Evolutionary conservation across 2,888 invertebrate species (phyloP), one percentile per base, ranked within the genome.

Genomic region (Itoplectis maculator): DNA sequence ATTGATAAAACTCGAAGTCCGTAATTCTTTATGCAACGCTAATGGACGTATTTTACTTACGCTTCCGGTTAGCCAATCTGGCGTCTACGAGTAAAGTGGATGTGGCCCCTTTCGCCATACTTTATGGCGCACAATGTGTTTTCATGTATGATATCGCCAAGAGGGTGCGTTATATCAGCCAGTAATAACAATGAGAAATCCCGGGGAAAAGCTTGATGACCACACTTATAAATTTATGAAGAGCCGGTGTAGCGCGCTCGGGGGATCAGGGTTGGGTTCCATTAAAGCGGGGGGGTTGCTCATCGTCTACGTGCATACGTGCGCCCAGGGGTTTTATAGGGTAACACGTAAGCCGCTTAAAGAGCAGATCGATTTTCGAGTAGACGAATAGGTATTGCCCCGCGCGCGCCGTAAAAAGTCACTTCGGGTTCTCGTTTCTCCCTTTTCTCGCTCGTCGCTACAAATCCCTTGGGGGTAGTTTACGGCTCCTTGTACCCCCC

Each of bases 401-500:
- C 54, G 76, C 15, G 13, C 54, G 76, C 15, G 13, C 56, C 66
- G 76, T 76, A 82, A 82, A 82, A 82, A 82, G 75, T 77, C 82
- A 76, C 82, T 45, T 42, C 72, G 76, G 76, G 68, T 68, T 81
- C 73, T 59, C 45, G 35, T 23, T 49, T 75, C 65, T 63, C 63
- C 45, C 42, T 70, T 73, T 79, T 77, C 63, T 73, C 79, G 54
- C 79, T 73, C 79, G 68, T 54, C 63, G 79, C 76, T 77, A 79
- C 82, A 82, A 82, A 82, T 82, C 82, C 82, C 79, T 61, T 49
- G 79, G 72, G 82, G 79, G 82, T 82, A 82, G 79, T 82, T 82
- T 79, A 82, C 79, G 79, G 63, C 79, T 73, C 69, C 79, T 79
- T 73, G 82, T 73, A 61, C 37, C 40, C 5, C 3, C 15, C 35